Percentiles rank a stretch among this genome's conserved stretches.
These are phyloP conservation scores for Limnephilus marmoratus DNA, from an alignment of 2,888 invertebrate species.

Conservation along the genomic window DNA sequence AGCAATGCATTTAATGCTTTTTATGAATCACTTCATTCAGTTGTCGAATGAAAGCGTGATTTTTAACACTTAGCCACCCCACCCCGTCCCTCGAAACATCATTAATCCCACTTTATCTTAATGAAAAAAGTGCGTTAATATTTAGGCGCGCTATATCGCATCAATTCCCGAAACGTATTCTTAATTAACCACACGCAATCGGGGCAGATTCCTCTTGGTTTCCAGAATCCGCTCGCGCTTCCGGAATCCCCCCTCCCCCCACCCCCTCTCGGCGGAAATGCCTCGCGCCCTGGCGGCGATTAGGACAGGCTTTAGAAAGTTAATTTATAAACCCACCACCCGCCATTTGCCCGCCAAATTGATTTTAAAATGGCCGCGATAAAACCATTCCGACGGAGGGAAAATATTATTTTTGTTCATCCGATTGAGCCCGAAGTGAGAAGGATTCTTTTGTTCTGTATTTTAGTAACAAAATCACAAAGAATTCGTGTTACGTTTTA, in stretches of 20 bases:
- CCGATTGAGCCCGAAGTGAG: not conserved
- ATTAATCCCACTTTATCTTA: not conserved
- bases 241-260: not conserved
- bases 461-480: too few relatives aligned
- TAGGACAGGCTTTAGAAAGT: slow-evolving; percentile 55
- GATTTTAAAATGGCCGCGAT: slow-evolving; percentile 60
- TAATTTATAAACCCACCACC: slow-evolving; percentile 51
- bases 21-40: too few relatives aligned
- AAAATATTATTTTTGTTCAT: slow-evolving; percentile 30
- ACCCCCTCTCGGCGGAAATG: not conserved
- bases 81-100: too few relatives aligned
- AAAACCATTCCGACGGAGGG: slow-evolving; percentile 42
- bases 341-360: slow-evolving; percentile 53
- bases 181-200: slow-evolving; percentile 47
- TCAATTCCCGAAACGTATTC: slow-evolving; percentile 18
- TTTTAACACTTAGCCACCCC: too few relatives aligned
- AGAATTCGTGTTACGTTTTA: too few relatives aligned
- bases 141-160: not conserved
- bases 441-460: too few relatives aligned
- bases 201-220: slow-evolving; percentile 32
- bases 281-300: slow-evolving; percentile 48
- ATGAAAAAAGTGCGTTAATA: slow-evolving; percentile 14
- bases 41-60: too few relatives aligned
- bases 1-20: too few relatives aligned
- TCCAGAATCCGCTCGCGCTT: slow-evolving; percentile 29